These are phyloP conservation scores for Neopipo cinnamomea DNA, from an alignment of 2,113 vertebrate genomes.

Conservation along the genomic window DNA sequence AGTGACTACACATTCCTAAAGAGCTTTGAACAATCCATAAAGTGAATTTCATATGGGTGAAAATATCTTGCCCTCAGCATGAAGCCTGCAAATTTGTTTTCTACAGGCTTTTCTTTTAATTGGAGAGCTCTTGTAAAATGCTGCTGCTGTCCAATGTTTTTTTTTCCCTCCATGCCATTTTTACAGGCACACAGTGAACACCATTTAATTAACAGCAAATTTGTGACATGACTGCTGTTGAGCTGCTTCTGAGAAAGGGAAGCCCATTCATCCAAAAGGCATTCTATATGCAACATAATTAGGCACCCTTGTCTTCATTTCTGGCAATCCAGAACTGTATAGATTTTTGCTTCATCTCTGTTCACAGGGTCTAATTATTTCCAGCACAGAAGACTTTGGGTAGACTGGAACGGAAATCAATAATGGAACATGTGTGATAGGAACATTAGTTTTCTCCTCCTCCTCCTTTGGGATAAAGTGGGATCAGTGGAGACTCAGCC, in stretches of 20 bases:
- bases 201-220: constrained; percentile 71
- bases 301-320: constrained; percentile 64
- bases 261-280: constrained; percentile 68
- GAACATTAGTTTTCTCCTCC: constrained; percentile 35
- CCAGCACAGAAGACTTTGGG: constrained; percentile 39
- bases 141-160: background rate
- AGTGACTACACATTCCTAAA: background rate
- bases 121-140: constrained; percentile 31
- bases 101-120: constrained; percentile 11
- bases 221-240: constrained; percentile 46
- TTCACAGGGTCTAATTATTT: constrained; percentile 68
- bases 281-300: constrained; percentile 73
- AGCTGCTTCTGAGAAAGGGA: constrained; percentile 60
- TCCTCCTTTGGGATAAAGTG: background rate
- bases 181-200: constrained; percentile 54
- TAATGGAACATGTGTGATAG: constrained; percentile 23
- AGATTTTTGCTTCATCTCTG: constrained; percentile 68
- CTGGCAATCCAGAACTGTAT: constrained; percentile 44
- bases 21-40: background rate
- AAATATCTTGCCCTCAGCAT: background rate
- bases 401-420: constrained; percentile 54
- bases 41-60: background rate
- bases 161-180: background rate
- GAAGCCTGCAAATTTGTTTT: background rate
- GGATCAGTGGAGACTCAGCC: background rate